A percentile compares a stretch with the other conserved stretches of the same genome.
Evolutionary conservation across 2,888 invertebrate species (phyloP).

Genomic region (Amphimallon solstitiale): DNA sequence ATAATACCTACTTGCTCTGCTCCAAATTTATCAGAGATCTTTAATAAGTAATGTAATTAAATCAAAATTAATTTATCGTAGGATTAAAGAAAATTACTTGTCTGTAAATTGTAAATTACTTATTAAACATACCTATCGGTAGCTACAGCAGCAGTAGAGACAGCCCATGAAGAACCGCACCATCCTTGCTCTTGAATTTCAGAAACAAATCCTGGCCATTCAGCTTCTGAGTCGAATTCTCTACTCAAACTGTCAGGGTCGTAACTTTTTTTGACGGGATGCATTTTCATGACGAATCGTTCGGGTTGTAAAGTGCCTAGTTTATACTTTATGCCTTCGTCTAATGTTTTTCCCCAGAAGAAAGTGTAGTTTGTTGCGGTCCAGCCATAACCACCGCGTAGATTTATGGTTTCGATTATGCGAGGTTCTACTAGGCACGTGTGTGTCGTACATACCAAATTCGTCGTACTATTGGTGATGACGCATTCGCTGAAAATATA

Average conservation of each 20-base stretch:
- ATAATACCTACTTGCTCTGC: no score
- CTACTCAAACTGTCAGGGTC: slow-evolving; percentile 71
- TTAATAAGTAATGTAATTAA: no score
- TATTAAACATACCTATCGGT: slow-evolving; percentile 80
- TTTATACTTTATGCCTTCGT: slow-evolving; percentile 81
- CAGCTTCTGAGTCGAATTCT: slow-evolving; percentile 78
- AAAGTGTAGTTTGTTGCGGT: slow-evolving; percentile 81
- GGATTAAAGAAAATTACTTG: no score
- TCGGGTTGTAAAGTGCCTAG: slow-evolving; percentile 68
- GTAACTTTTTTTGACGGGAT: slow-evolving; percentile 69
- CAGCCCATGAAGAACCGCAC: slow-evolving; percentile 93
- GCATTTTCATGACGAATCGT: slow-evolving; percentile 67
- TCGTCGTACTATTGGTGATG: slow-evolving; percentile 52
- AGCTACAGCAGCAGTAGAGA: slow-evolving; percentile 84
- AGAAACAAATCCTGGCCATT: slow-evolving; percentile 81
- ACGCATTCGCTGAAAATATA: slow-evolving; percentile 67
- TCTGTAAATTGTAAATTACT: no score
- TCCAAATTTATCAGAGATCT: no score
- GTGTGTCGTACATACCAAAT: slow-evolving; percentile 76
- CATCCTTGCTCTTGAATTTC: slow-evolving; percentile 77
- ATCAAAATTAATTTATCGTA: no score
- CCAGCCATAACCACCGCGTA: slow-evolving; percentile 73
- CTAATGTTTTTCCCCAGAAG: slow-evolving; percentile 85
- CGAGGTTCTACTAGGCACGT: slow-evolving; percentile 80
- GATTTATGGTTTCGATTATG: slow-evolving; percentile 75